Conservation (phyloP, 2,113 vertebrate species). For the Pao palembangensis region DNA sequence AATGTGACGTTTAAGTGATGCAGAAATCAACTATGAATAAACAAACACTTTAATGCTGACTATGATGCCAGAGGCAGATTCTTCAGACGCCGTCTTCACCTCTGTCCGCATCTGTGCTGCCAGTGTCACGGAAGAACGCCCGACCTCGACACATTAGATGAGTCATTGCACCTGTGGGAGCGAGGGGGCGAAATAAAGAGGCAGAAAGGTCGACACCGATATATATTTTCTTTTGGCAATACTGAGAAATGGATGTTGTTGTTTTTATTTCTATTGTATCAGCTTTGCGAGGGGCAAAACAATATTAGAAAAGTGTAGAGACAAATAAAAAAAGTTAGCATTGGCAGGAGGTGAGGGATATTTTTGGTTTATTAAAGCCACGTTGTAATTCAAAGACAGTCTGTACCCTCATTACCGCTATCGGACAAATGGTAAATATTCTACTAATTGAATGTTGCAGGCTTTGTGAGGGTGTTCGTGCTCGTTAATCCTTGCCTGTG, state of each 20-base stretch:
- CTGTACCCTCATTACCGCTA: constrained; percentile 50
- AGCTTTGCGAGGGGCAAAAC: too few species aligned
- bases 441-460: constrained; percentile 56
- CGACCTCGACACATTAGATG: constrained; percentile 45
- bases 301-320: background rate
- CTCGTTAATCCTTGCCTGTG: constrained; percentile 35
- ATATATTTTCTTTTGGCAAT: background rate
- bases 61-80: background rate
- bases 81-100: constrained; percentile 1
- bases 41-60: too few species aligned
- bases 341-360: constrained; percentile 32
- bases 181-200: constrained; percentile 4
- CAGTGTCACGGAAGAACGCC: constrained; percentile 25
- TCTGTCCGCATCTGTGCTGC: constrained; percentile 2
- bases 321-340: constrained; percentile 26
- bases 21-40: too few species aligned
- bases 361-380: constrained; percentile 44
- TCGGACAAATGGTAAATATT: constrained; percentile 60
- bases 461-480: constrained; percentile 18
- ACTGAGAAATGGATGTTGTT: constrained; percentile 6
- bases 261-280: constrained; percentile 1
- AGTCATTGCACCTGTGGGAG: constrained; percentile 39
- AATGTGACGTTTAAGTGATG: background rate
- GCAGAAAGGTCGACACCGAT: background rate
- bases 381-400: constrained; percentile 42